Percentiles rank a stretch among this genome's conserved stretches.
Conservation (phyloP, 2,888 invertebrate species). For the Rhogogaster chlorosoma region DNA sequence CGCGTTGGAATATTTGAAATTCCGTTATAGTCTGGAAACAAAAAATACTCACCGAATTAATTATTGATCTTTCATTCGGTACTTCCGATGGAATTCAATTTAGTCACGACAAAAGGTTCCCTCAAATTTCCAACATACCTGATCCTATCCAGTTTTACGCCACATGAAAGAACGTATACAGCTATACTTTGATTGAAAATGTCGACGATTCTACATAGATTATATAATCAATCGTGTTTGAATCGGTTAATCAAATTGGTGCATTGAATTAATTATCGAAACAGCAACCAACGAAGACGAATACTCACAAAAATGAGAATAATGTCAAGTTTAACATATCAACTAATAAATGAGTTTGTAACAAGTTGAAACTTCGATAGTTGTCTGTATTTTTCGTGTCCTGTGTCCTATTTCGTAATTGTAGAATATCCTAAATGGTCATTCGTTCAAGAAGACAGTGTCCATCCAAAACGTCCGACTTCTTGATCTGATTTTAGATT, state of each 20-base stretch:
- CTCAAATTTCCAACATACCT: conserved; percentile 14
- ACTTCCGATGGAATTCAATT: conserved; percentile 24
- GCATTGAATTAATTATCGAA: not conserved
- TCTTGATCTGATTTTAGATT: not conserved
- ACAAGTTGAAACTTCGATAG: not conserved
- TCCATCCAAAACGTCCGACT: not conserved
- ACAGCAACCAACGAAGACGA: not conserved
- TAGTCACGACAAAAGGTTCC: conserved; percentile 3
- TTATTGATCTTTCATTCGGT: conserved; percentile 38
- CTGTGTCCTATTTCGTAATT: not conserved
- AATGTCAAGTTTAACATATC: not conserved
- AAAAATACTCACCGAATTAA: conserved; percentile 28
- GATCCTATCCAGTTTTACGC: not conserved
- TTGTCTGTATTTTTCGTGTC: not conserved
- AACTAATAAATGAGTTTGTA: not conserved
- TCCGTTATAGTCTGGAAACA: conserved; percentile 24
- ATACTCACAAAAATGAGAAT: not conserved
- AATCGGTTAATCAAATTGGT: not conserved
- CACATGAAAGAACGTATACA: not conserved
- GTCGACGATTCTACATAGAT: not conserved
- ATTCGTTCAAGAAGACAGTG: not conserved
- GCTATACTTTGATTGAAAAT: not conserved
- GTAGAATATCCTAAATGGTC: not conserved
- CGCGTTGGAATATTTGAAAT: conserved; percentile 35
- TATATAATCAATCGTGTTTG: not conserved